Conservation (phyloP, 2,113 vertebrate genomes). For the Sinocyclocheilus anshuiensis region DNA sequence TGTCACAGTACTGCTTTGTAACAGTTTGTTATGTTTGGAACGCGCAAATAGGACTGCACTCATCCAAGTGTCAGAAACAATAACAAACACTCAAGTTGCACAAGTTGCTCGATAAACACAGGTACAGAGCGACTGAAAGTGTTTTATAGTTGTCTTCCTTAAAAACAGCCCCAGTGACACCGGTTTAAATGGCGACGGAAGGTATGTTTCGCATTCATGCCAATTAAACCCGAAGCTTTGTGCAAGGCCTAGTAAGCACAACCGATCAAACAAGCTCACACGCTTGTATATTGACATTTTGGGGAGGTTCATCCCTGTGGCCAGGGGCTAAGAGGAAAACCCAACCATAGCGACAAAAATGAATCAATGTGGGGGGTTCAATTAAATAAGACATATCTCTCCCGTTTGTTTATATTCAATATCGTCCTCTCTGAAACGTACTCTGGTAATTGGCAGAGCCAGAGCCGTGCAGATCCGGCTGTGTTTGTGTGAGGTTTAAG, state of each 20-base stretch:
- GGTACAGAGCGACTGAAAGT: neutral
- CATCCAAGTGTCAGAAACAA: neutral
- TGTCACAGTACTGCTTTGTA: neutral
- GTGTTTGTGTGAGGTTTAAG: conserved; percentile 35
- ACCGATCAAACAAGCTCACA: conserved; percentile 70
- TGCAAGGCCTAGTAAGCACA: conserved; percentile 50
- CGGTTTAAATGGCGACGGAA: conserved; percentile 37
- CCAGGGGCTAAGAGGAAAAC: conserved; percentile 29
- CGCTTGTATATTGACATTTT: conserved; percentile 69
- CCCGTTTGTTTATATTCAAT: conserved; percentile 10
- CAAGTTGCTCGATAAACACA: neutral
- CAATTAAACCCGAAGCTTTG: conserved; percentile 68
- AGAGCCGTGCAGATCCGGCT: neutral
- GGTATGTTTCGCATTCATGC: conserved; percentile 58
- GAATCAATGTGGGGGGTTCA: conserved; percentile 15
- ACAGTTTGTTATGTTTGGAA: neutral
- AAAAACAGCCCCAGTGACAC: conserved; percentile 5
- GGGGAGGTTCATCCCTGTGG: conserved; percentile 58
- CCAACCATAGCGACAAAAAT: neutral
- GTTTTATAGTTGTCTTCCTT: neutral
- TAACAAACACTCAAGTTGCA: neutral
- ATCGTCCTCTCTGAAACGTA: neutral
- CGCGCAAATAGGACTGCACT: neutral
- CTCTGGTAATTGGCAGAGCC: conserved; percentile 1
- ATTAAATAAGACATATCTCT: conserved; percentile 6